A percentile compares a stretch with the other conserved stretches of the same genome.
These are phyloP conservation scores for Heliocidaris erythrogramma DNA, from an alignment of 35 echinoderm and acorn worm genomes.

Conservation along the genomic window DNA sequence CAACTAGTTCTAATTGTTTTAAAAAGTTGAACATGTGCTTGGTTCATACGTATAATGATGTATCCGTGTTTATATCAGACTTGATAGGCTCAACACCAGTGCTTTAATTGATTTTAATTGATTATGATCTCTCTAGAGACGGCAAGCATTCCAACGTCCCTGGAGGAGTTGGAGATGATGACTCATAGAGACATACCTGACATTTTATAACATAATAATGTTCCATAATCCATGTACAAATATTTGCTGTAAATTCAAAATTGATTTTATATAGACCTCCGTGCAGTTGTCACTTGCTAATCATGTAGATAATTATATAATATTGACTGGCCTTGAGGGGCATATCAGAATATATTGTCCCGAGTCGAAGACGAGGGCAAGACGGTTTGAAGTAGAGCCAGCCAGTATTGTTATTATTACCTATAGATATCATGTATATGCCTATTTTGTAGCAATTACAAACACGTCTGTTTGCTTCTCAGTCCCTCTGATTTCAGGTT, in stretches of 20 bases:
- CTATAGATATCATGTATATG: too few relatives aligned
- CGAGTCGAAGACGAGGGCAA: too few relatives aligned
- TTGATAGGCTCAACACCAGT: neutral
- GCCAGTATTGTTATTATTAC: too few relatives aligned
- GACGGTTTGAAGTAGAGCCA: too few relatives aligned
- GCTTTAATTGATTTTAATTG: neutral
- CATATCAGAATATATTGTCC: too few relatives aligned
- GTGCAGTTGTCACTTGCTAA: too few relatives aligned
- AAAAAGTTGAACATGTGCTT: neutral
- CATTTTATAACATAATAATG: neutral
- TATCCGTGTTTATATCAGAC: neutral
- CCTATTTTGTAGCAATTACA: too few relatives aligned
- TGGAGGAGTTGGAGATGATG: neutral
- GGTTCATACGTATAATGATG: neutral
- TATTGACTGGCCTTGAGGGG: too few relatives aligned
- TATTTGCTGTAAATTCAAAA: neutral
- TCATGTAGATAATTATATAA: too few relatives aligned
- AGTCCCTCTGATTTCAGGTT: too few relatives aligned
- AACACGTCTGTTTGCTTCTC: too few relatives aligned
- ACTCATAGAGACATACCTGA: neutral
- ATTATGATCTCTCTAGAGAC: neutral
- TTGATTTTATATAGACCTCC: neutral
- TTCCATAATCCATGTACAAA: neutral
- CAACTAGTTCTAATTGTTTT: neutral
- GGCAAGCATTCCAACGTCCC: slow-evolving; percentile 6